Conservation (phyloP, 2,888 invertebrate genomes). For the Callimorpha dominula region DNA sequence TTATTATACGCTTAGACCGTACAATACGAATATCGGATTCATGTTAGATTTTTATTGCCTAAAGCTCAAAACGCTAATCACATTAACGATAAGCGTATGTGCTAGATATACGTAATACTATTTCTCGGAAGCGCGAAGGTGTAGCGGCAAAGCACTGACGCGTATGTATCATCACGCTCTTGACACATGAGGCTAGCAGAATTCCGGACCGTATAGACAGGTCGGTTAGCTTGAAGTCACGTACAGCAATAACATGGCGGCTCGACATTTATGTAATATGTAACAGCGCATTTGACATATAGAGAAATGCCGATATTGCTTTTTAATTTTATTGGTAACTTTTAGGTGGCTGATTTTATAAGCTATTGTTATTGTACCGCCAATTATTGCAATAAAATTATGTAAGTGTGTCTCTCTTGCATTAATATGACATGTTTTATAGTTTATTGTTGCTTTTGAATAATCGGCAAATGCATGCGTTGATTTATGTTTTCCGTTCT, state of each 20-base stretch:
- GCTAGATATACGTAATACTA: slow-evolving; percentile 23
- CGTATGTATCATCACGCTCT: slow-evolving; percentile 24
- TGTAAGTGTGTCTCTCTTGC: slow-evolving; percentile 8
- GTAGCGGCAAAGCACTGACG: slow-evolving; percentile 9
- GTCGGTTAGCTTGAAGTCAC: slow-evolving; percentile 13
- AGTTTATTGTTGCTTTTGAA: background rate
- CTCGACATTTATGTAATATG: slow-evolving; percentile 19
- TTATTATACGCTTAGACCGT: too few relatives aligned
- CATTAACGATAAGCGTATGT: slow-evolving; percentile 7
- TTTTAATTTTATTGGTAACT: slow-evolving; percentile 9
- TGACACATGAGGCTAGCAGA: slow-evolving; percentile 18
- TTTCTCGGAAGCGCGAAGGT: slow-evolving; percentile 12
- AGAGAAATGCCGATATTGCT: slow-evolving; percentile 14
- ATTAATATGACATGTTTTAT: slow-evolving; percentile 4
- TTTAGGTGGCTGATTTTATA: slow-evolving; percentile 9
- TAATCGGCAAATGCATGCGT: background rate
- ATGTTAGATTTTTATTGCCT: background rate
- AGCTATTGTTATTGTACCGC: slow-evolving; percentile 5
- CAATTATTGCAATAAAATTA: slow-evolving; percentile 4
- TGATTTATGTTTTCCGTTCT: background rate
- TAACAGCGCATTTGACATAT: slow-evolving; percentile 19
- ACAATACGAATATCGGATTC: too few relatives aligned
- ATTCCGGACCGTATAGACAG: slow-evolving; percentile 14
- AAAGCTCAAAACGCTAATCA: background rate
- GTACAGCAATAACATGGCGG: slow-evolving; percentile 15